phyloP scores from a whole-genome alignment of 2,113 vertebrate species.

The human (Homo sapiens) region GRCh38 chr11:100776001-100776500 shows the following conservation, averaged over 20 bases:
- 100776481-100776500: not conserved
- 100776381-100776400: constrained; percentile 59
- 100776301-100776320: not conserved
- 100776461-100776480: constrained; percentile 53
- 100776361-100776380: constrained; percentile 57
- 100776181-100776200: not conserved
- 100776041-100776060: too few species aligned
- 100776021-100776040: too few species aligned
- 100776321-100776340: not conserved
- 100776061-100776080: too few species aligned
- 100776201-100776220: constrained; percentile 41
- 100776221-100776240: constrained; percentile 14
- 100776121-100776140: too few species aligned
- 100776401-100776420: constrained; percentile 65
- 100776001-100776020: too few species aligned
- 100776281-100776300: not conserved
- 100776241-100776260: constrained; percentile 25
- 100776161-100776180: not conserved
- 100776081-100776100: fast-evolving
- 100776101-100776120: too few species aligned
- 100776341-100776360: not conserved
- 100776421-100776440: constrained; percentile 38
- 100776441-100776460: constrained; percentile 57
- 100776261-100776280: not conserved
- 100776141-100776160: too few species aligned